A percentile compares a stretch with the other conserved stretches of the same genome.
Conservation (phyloP, 2,888 invertebrate species). For the Ectemnius lituratus region DNA sequence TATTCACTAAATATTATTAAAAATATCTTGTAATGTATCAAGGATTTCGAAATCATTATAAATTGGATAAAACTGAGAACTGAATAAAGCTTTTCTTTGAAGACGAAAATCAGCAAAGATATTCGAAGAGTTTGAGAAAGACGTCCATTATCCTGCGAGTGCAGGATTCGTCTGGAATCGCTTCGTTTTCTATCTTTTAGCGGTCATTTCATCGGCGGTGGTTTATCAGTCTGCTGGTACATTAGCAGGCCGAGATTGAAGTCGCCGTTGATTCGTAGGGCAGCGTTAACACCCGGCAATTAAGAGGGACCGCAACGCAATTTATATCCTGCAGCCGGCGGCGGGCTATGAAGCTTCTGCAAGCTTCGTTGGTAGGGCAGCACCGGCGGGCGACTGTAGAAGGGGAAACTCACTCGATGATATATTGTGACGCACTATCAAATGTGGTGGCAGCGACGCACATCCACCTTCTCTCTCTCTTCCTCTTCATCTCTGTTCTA, state of each 20-base stretch:
- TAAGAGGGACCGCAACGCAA: constrained; percentile 59
- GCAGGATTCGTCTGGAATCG: constrained; percentile 17
- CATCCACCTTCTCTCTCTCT: neutral
- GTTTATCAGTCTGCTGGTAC: neutral
- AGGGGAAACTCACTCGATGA: neutral
- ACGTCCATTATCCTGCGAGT: constrained; percentile 27
- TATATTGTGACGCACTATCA: neutral
- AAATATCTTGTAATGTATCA: too few relatives aligned
- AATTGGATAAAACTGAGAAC: constrained; percentile 12
- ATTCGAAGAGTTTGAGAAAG: constrained; percentile 44
- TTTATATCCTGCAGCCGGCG: constrained; percentile 48
- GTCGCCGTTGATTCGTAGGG: constrained; percentile 34
- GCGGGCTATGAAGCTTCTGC: neutral
- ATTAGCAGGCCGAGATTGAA: neutral
- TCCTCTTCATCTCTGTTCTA: neutral
- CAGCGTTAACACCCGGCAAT: constrained; percentile 61
- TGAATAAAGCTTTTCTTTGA: constrained; percentile 7
- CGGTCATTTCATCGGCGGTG: neutral
- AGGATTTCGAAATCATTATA: too few relatives aligned
- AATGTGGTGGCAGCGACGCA: neutral
- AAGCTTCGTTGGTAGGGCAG: neutral
- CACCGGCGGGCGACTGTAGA: neutral
- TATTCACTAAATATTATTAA: too few relatives aligned
- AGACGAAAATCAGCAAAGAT: constrained; percentile 28
- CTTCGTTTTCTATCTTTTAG: neutral